These are phyloP conservation scores for Tichodroma muraria DNA, from an alignment of 2,113 vertebrate species.

Conservation along the genomic window DNA sequence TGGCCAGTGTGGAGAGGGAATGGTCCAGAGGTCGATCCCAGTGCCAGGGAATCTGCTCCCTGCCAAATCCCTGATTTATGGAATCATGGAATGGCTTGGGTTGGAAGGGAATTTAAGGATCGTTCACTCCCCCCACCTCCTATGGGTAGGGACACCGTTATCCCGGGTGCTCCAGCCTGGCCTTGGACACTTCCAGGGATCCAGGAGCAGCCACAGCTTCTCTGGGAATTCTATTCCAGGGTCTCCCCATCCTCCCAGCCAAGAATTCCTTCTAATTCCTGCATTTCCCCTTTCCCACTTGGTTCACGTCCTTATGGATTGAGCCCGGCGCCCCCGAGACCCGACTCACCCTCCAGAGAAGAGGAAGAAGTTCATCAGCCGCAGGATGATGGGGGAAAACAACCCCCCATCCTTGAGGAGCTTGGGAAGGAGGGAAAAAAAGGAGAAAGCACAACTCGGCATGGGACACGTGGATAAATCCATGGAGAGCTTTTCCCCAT, in stretches of 20 bases:
- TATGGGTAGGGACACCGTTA: not conserved
- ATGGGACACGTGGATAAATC: accelerated
- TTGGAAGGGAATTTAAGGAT: not conserved
- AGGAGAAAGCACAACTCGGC: not conserved
- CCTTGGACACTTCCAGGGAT: not conserved
- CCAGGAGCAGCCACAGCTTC: not conserved
- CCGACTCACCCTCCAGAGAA: slow-evolving; percentile 84
- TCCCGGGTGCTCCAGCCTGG: accelerated
- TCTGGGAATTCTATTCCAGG: not conserved
- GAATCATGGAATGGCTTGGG: not conserved
- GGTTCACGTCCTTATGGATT: accelerated
- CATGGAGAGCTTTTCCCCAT: not conserved
- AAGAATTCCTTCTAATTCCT: not conserved
- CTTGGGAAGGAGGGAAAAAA: slow-evolving; percentile 54
- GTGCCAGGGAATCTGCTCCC: not conserved
- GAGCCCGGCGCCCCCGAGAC: not conserved
- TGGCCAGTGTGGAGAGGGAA: not conserved
- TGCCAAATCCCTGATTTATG: not conserved
- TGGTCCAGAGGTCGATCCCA: not conserved
- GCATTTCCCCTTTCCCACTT: accelerated
- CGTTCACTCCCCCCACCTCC: not conserved
- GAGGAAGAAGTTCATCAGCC: slow-evolving; percentile 85
- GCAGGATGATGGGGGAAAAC: slow-evolving; percentile 78
- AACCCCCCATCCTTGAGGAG: slow-evolving; percentile 86
- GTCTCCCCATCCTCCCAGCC: not conserved